Percentiles rank a stretch among this genome's conserved stretches.
These are phyloP conservation scores for Neolamprologus sp. DNA, from an alignment of 2,113 vertebrate species.

Conservation along the genomic window DNA sequence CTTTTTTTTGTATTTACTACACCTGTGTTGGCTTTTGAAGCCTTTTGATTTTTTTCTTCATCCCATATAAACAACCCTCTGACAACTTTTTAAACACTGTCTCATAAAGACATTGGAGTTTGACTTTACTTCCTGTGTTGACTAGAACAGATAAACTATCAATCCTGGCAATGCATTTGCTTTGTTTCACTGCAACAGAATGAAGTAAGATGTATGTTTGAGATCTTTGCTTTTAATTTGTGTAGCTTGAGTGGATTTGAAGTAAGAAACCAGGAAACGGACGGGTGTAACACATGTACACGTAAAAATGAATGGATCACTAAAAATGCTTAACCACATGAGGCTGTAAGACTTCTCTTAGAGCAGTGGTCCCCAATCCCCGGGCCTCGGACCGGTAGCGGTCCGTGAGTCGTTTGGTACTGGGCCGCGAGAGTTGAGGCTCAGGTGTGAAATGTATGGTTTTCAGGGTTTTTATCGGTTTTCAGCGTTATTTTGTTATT, in stretches of 20 bases:
- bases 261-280: not conserved
- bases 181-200: not conserved
- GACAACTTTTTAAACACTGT: not conserved
- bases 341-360: not conserved
- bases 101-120: not conserved
- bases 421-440: rapidly evolving
- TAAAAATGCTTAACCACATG: not conserved
- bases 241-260: not conserved
- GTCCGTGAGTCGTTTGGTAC: no score
- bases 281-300: not conserved
- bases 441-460: no score
- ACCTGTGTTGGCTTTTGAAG: not conserved
- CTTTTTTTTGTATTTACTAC: not conserved
- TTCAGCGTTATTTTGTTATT: rapidly evolving
- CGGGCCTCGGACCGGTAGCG: rapidly evolving
- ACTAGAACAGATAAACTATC: not conserved
- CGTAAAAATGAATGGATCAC: not conserved
- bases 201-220: not conserved
- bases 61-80: not conserved
- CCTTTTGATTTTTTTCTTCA: not conserved
- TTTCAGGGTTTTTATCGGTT: no score
- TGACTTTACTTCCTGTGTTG: not conserved
- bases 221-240: not conserved
- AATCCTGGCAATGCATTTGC: not conserved
- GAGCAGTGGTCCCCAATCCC: rapidly evolving